Evolutionary conservation across 2,888 invertebrate species (phyloP), one percentile per base, ranked within the genome.

Genomic region (Muschampia plurimacula): DNA sequence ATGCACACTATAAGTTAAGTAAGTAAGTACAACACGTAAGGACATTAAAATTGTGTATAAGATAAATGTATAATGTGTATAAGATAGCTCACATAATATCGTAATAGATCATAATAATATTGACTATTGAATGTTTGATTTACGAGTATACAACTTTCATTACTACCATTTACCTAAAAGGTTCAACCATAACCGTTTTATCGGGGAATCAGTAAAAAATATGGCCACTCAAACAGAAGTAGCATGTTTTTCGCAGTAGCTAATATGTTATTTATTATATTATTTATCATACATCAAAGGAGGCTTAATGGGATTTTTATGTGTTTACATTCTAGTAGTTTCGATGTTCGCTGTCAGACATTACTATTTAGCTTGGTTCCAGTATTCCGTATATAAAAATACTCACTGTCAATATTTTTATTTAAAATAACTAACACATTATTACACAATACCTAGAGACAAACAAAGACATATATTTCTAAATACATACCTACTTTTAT

Each of bases 251-350:
- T 72, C 71, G 70, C 66, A 63, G 73, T 71, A 72, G 73, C 74
- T 75, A 77, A 79, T 80, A 79, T 77, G 74, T 78, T 78, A 81
- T 80, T 81, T 79, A 81, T 77, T 77, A 76, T 77, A 74, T 75
- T 77, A 78, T 77, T 78, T 78, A 78, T 76, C 74, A 77, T 75
- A 66, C 72, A 75, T 77, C 74, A 73, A 77, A 78, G 73, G 71
- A 74, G 66, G 59, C 67, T 66, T 76, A 79, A 81, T 81, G 80
- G 79, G 62, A 46, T 76, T 81, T 80, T 81, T 81, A 81, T 81
- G 76, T 79, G 77, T 77, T 78, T 76, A 74, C 71, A 32, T 52
- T 6, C 49, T 41, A 41, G 49, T 67, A 67, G 60, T 72, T 72
- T 52, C 55, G 65, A 65, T 44, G 22, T 57, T 55, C 36, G 32